These are phyloP conservation scores for Pachydiplax longipennis DNA, from an alignment of 2,888 invertebrate genomes.

Conservation along the genomic window DNA sequence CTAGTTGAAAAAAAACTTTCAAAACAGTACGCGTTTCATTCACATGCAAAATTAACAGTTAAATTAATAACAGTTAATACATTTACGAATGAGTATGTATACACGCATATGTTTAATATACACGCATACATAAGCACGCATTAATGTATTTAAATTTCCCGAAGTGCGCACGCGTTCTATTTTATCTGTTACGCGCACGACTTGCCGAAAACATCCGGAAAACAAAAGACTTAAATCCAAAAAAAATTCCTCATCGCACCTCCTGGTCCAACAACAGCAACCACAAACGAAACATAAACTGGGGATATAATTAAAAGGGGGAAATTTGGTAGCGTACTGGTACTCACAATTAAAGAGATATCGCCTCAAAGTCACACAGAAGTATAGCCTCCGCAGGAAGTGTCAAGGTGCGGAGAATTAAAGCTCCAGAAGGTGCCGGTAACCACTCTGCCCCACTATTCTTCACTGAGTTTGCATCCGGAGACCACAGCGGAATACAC, in stretches of 20 bases:
- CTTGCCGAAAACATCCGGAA: too few species aligned
- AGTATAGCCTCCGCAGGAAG: not conserved
- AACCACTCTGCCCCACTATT: not conserved
- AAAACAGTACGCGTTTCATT: too few species aligned
- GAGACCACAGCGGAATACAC: slow-evolving; percentile 24
- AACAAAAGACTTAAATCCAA: too few species aligned
- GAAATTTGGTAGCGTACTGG: not conserved
- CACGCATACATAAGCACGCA: too few species aligned
- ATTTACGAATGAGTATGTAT: too few species aligned
- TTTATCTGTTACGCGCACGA: slow-evolving; percentile 14
- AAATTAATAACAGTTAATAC: too few species aligned
- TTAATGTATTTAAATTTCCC: not conserved
- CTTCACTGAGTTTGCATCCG: not conserved
- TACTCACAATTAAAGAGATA: not conserved
- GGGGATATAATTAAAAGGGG: not conserved
- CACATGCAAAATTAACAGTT: too few species aligned
- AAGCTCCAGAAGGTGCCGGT: not conserved
- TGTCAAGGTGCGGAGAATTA: too few species aligned
- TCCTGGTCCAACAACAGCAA: not conserved
- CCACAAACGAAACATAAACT: not conserved
- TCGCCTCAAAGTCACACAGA: not conserved
- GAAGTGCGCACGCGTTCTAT: slow-evolving; percentile 31
- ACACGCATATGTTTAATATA: too few species aligned
- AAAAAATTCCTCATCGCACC: not conserved
- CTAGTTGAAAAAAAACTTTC: too few species aligned